These are phyloP conservation scores for Andrena bucephala DNA, from an alignment of 2,888 invertebrate genomes.

Conservation along the genomic window DNA sequence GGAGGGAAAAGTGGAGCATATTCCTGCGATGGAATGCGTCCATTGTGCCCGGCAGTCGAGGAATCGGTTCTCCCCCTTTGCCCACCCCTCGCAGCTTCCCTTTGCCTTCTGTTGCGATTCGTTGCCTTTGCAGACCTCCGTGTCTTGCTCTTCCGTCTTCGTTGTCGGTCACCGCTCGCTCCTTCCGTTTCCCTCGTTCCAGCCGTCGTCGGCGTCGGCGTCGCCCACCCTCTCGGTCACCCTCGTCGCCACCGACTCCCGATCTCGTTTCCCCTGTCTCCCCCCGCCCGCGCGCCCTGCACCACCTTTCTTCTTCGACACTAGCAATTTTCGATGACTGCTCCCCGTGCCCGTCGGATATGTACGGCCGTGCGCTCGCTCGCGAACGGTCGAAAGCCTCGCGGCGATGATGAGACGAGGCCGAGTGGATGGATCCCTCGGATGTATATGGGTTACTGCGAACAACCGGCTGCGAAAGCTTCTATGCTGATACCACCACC, in stretches of 20 bases:
- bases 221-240: no score
- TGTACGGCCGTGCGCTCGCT: conserved; percentile 38
- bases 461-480: conserved; percentile 53
- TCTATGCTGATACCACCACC: conserved; percentile 20
- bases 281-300: not conserved
- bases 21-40: conserved; percentile 62
- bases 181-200: conserved; percentile 11
- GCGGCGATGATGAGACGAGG: conserved; percentile 24
- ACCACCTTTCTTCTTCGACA: conserved; percentile 8
- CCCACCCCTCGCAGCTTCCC: conserved; percentile 9
- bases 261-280: not conserved
- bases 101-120: conserved; percentile 20
- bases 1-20: conserved; percentile 66
- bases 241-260: not conserved
- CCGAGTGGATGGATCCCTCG: conserved; percentile 36
- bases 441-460: conserved; percentile 64
- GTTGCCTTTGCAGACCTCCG: not conserved
- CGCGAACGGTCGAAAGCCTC: conserved; percentile 46
- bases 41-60: conserved; percentile 60
- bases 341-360: conserved; percentile 28
- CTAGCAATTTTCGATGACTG: conserved; percentile 53
- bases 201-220: not conserved
- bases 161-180: not conserved
- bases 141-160: not conserved
- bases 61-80: conserved; percentile 33